These are phyloP conservation scores for Druon quercuslanigerum DNA, from an alignment of 1,140 invertebrate species.

Conservation along the genomic window DNA sequence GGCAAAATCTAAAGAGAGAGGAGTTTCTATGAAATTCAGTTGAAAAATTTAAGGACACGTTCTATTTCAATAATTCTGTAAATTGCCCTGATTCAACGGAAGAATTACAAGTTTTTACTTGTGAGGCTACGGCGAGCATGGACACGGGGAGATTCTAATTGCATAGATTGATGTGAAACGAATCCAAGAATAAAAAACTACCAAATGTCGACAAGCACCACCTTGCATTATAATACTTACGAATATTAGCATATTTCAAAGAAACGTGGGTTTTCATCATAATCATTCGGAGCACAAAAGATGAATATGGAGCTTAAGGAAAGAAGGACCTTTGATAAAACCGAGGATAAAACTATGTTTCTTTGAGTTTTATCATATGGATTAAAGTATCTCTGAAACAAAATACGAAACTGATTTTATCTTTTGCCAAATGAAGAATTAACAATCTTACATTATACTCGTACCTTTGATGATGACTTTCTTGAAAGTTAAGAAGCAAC, in stretches of 20 bases:
- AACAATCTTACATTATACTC: not conserved
- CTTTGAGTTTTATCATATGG: not conserved
- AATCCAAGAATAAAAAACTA: not conserved
- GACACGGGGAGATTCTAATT: not conserved
- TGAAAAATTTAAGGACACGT: not conserved
- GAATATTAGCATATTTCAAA: too few relatives aligned
- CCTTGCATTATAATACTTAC: too few relatives aligned
- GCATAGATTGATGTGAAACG: not conserved
- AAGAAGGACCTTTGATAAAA: not conserved
- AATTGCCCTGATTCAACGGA: not conserved
- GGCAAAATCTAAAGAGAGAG: not conserved
- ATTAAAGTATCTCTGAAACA: not conserved
- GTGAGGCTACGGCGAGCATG: not conserved
- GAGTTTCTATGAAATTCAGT: not conserved
- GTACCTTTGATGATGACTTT: too few relatives aligned
- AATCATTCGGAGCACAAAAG: too few relatives aligned
- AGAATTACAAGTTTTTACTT: not conserved
- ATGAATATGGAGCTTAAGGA: too few relatives aligned
- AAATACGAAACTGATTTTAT: constrained; percentile 1
- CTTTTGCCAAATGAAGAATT: not conserved
- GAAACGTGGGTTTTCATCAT: too few relatives aligned
- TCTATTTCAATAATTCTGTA: constrained; percentile 18
- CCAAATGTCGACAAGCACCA: too few relatives aligned
- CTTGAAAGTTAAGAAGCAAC: not conserved
- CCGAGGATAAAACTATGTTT: not conserved